Evolutionary conservation across 2,113 vertebrate species (phyloP), one percentile per base, ranked within the genome.

Genomic region (Athene noctua): DNA sequence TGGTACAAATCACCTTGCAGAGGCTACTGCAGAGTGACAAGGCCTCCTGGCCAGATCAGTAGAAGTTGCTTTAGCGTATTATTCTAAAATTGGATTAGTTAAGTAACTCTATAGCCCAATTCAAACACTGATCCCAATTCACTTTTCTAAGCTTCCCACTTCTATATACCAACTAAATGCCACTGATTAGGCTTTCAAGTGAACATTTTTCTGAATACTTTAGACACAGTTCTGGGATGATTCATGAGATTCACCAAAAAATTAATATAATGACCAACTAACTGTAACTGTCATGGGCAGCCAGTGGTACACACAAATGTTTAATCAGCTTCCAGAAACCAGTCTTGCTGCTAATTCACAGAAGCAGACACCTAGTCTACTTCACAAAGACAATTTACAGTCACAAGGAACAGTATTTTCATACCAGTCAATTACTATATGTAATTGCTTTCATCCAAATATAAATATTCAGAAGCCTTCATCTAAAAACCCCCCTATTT

Each of bases 1-100:
- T 80, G 65, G 36, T 84, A 90, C 55, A 95, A 94, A 96, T 95
- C 93, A 97, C 94, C 90, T 94, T 94, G 94, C 78, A 95, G 90
- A 81, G 70, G 70, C 66, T 70, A 59, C 78, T 51, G 58, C 18
- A 6, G 47, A 82, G 67, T 74, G 84, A 93, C 86, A 90, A 73
- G 57, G 59, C 73, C 94, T 96, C 52, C 49, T 73, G 58, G 42
- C 47, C 94, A 81, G 49, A 85, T 77, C 59, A 80, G 71, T 11
- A 73, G 78, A n/a, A 71, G 67, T 34, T 87, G 55, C 52, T 94
- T 96, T 86, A 85, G 87, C 4, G 2, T 55, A 92, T 80, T 83
- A 93, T 73, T 94, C 63, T 80, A 70, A 93, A 95, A 90, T 78
- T 61, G 67, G 86, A 95, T 93, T 95, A 91, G 84, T 93, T 96